A percentile compares a stretch with the other conserved stretches of the same genome.
These are phyloP conservation scores for Lamellibrachia satsuma DNA, from an alignment of 2,888 invertebrate species.

Conservation along the genomic window DNA sequence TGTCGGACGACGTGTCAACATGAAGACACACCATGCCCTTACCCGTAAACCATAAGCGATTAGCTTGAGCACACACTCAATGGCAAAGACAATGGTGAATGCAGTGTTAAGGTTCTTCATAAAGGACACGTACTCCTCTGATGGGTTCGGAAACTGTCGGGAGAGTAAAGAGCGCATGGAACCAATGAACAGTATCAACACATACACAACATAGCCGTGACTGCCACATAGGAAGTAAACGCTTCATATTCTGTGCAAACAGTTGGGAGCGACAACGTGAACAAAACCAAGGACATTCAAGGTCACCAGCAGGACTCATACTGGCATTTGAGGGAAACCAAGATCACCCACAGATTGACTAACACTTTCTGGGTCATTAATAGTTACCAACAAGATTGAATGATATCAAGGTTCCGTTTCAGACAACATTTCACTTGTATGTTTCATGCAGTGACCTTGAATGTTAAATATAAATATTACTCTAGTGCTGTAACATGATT, in stretches of 20 bases:
- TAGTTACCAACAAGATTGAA: not conserved
- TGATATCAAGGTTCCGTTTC: not conserved
- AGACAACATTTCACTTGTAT: not conserved
- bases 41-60: constrained; percentile 99
- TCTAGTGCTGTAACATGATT: not conserved
- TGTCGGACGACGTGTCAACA: constrained; percentile 2
- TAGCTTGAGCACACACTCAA: constrained; percentile 99
- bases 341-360: not conserved
- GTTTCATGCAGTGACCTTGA: not conserved
- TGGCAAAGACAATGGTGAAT: constrained; percentile 99
- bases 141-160: constrained; percentile 31
- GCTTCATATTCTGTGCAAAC: constrained; percentile 23
- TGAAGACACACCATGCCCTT: constrained; percentile 25
- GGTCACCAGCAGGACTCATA: not conserved
- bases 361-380: not conserved
- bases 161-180: constrained; percentile 19
- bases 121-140: constrained; percentile 39
- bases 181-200: constrained; percentile 13
- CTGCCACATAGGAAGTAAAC: not conserved
- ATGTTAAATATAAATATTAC: not conserved
- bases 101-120: constrained; percentile 91
- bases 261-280: constrained; percentile 8
- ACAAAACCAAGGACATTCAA: constrained; percentile 21
- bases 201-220: not conserved
- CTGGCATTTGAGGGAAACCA: not conserved